Base-by-base conservation (phyloP, 2,797 vertebrate species). In the Cuculus canorus region DNA sequence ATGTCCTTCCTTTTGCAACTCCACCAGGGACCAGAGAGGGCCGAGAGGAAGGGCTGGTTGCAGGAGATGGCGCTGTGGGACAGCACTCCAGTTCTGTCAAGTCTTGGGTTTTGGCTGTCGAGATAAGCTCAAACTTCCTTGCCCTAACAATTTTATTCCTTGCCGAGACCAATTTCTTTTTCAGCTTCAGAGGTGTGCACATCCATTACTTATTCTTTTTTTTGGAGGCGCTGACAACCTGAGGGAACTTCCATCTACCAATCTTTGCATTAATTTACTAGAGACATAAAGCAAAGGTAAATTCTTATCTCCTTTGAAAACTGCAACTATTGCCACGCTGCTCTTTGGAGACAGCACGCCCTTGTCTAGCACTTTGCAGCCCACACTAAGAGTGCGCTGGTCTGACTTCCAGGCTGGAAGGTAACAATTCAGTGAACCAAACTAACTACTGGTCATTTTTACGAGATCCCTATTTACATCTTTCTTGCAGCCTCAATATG, bases 61-160 rank as follows among this genome's bases (percentile, higher is more conserved):
- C 96, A 5, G 91, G 76, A 96, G 97, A 7, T 94, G 96, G 96
- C 91, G 92, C 94, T 96, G 92, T 32, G 91, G 25, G 90, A 96
- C 95, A 94, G 87, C 73, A 25, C n/a, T 73, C 9, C 45, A 21
- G 19, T 12, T 47, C 78, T 19, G 39, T 8, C 19, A 18, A 18
- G 2, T 8, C 47, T 25, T 6, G 33, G 21, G 10, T 53, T 61
- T 22, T 16, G 7, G 53, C 65, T 23, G 37, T 15, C 25, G 33
- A 2, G 30, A 5, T 2, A 12, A 7, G 23, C 27, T 61, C 11
- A 2, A 13, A 13, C n/a, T 6, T 80, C 60, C 35, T 4, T 6
- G 23, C 56, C 53, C 53, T 1, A 10, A 17, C 4, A 5, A 5
- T 8, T 9, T 13, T 3, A 32, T 6, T 41, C 27, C 73, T 41